Evolutionary conservation across 2,888 invertebrate species (phyloP).

Genomic region (Pecten maximus): DNA sequence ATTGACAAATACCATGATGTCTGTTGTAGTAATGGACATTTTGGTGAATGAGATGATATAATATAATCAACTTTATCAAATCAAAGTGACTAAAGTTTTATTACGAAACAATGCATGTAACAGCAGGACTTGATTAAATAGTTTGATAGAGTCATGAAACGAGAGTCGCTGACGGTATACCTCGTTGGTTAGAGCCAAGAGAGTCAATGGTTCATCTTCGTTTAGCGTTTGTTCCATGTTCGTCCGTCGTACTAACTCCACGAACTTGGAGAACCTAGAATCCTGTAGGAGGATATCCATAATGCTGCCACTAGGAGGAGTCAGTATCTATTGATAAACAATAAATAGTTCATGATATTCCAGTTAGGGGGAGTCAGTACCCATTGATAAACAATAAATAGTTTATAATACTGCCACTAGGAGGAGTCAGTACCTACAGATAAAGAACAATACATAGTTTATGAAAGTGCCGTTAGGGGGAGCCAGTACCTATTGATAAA

Average conservation of each 20-base stretch:
- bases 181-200: slow-evolving; percentile 86
- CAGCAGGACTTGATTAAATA: background rate
- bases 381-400: too few relatives aligned
- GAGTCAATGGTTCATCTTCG: slow-evolving; percentile 84
- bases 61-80: background rate
- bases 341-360: too few relatives aligned
- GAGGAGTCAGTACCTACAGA: slow-evolving; percentile 82
- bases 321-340: too few relatives aligned
- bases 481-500: too few relatives aligned
- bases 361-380: too few relatives aligned
- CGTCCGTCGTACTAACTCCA: slow-evolving; percentile 82
- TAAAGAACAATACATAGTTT: background rate
- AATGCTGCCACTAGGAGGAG: too few relatives aligned
- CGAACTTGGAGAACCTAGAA: slow-evolving; percentile 71
- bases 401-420: slow-evolving; percentile 83
- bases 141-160: too few relatives aligned
- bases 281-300: slow-evolving; percentile 83
- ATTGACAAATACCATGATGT: background rate
- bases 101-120: background rate
- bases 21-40: too few relatives aligned
- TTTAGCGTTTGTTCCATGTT: slow-evolving; percentile 84
- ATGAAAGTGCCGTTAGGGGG: too few relatives aligned
- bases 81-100: background rate
- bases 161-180: slow-evolving; percentile 54
- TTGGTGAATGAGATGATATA: too few relatives aligned